These are phyloP conservation scores for Calliopum simillimum DNA, from an alignment of 2,888 invertebrate species.

Conservation along the genomic window DNA sequence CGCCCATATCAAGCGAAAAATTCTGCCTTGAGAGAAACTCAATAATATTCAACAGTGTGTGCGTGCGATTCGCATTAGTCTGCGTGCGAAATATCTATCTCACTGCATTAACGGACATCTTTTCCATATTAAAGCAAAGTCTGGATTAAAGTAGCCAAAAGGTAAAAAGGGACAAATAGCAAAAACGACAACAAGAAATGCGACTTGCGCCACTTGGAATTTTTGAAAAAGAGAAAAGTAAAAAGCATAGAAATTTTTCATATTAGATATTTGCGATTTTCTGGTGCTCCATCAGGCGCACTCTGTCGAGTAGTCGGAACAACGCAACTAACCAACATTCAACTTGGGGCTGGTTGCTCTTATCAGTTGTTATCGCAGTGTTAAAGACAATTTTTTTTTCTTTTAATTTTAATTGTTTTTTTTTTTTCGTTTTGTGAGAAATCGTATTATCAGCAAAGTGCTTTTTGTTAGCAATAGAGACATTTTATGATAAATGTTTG, in stretches of 20 bases:
- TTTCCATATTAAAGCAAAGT: neutral
- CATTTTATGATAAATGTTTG: too few species aligned
- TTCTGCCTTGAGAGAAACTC: neutral
- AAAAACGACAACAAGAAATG: neutral
- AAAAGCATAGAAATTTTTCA: neutral
- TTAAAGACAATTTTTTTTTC: too few species aligned
- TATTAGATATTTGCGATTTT: neutral
- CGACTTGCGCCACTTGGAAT: neutral
- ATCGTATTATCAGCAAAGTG: too few species aligned
- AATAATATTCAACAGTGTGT: neutral
- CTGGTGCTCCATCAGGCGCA: neutral
- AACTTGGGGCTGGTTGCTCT: neutral
- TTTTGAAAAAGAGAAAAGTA: neutral
- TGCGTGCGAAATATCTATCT: neutral
- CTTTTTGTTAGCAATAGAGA: too few species aligned
- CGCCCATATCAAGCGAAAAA: neutral
- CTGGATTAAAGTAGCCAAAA: neutral
- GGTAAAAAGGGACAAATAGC: slow-evolving; percentile 3
- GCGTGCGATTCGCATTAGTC: neutral
- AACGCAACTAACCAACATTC: slow-evolving; percentile 21
- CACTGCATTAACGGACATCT: neutral
- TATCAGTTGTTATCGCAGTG: slow-evolving; percentile 31
- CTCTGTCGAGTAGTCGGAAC: neutral
- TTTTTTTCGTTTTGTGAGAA: too few species aligned
- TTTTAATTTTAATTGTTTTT: too few species aligned